Evolutionary conservation across 1,140 invertebrate genomes (phyloP), one percentile per base, ranked within the genome.

Genomic region (Heliconius hewitsoni): DNA sequence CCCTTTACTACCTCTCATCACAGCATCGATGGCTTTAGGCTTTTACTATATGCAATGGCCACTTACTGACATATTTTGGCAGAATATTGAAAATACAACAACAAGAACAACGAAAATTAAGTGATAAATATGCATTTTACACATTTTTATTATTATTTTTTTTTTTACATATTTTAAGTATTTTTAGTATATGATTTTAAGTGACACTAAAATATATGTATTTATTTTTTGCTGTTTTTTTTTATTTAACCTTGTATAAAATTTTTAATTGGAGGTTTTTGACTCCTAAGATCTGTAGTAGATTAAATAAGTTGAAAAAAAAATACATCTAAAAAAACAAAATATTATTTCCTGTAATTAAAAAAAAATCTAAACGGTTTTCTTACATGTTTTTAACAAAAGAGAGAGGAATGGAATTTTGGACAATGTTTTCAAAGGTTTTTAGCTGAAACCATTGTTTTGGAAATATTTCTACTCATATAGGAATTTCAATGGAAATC

Each of bases 31-130:
- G 19, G 39, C 79, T 42, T 46, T 89, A 13, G 66, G 8, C 18
- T 78, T 37, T 55, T 86, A 89, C 30, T 79, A 76, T 27, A 8
- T 84, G 1, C 89, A 90, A 71, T 90, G 89, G 89, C 60, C 42
- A 2, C 11, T 89, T 9, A 84, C 81, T 37, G 77, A 82, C 18
- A 66, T 71, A 8, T 27, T 82, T 34, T 82, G 77, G 82, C 55
- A 50, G 8, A 81, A 71, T n/a, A 71, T 0, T 19, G 50, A 73
- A 79, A 37, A 37, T 6, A 5, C 8, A 37, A 37, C 34, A 37
- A 37, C 34, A 37, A 74, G 76, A 70, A 75, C 37, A 71, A 84
- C 81, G 76, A 80, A 71, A 74, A 79, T 70, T 2, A 70, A 30
- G 52, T 76, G 42, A 76, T 60, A 74, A 11, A 9, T 66, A 30